A percentile compares a stretch with the other conserved stretches of the same genome.
These are phyloP conservation scores for Platycheirus rosarum DNA, from an alignment of 2,888 invertebrate species.

Conservation along the genomic window DNA sequence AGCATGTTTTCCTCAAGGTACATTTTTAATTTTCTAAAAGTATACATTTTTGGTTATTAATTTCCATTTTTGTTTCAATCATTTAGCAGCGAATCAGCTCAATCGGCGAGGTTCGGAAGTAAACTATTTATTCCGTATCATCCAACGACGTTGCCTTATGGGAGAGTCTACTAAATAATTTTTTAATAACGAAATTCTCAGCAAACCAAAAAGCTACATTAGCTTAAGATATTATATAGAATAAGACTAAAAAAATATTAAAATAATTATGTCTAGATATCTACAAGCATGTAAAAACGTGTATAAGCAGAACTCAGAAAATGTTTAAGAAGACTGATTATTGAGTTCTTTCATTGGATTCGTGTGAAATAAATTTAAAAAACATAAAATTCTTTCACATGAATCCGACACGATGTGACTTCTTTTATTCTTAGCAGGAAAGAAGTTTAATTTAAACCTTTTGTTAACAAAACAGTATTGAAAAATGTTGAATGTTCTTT, in stretches of 20 bases:
- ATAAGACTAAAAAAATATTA: too few relatives aligned
- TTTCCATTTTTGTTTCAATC: too few relatives aligned
- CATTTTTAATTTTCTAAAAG: too few relatives aligned
- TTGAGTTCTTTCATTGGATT: slow-evolving; percentile 23
- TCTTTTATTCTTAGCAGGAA: too few relatives aligned
- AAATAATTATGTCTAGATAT: too few relatives aligned
- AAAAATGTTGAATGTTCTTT: too few relatives aligned
- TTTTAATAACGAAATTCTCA: slow-evolving; percentile 24
- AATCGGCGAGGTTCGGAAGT: slow-evolving; percentile 81
- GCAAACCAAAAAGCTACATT: slow-evolving; percentile 64
- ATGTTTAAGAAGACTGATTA: slow-evolving; percentile 63
- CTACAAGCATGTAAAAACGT: not conserved
- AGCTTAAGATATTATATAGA: slow-evolving; percentile 42
- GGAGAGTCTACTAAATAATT: slow-evolving; percentile 79
- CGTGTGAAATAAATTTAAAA: slow-evolving; percentile 36
- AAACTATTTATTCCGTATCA: slow-evolving; percentile 81
- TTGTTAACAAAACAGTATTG: too few relatives aligned
- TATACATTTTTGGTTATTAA: too few relatives aligned
- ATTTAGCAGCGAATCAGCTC: slow-evolving; percentile 82
- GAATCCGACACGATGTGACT: too few relatives aligned
- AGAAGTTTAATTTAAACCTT: too few relatives aligned
- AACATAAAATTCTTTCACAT: slow-evolving; percentile 28
- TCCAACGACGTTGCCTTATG: slow-evolving; percentile 81
- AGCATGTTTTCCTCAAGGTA: slow-evolving; percentile 81
- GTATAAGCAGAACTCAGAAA: not conserved